Conservation (phyloP, 2,797 vertebrate species). For the Paguma larvata region DNA sequence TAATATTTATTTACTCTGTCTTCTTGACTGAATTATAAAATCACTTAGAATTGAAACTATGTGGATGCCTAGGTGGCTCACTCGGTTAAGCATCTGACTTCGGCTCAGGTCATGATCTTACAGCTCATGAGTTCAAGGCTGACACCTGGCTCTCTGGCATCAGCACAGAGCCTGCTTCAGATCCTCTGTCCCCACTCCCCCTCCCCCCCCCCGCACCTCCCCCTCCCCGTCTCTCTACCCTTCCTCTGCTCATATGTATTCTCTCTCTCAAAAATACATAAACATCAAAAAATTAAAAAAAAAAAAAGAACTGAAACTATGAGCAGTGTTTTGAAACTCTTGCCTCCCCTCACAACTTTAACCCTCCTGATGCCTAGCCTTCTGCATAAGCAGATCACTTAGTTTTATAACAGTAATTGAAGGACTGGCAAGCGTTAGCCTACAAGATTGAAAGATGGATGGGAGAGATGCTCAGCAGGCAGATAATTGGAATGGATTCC, state of each 20-base stretch:
- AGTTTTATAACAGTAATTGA: not conserved
- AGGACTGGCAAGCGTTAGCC: not conserved
- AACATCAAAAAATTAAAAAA: no score
- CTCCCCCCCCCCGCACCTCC: no score
- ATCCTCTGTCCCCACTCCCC: no score
- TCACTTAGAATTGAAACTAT: not conserved
- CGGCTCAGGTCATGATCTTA: no score
- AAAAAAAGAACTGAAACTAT: not conserved
- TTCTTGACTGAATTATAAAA: constrained; percentile 22
- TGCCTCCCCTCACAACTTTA: not conserved
- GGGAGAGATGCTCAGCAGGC: not conserved
- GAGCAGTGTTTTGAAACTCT: not conserved
- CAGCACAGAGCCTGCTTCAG: no score
- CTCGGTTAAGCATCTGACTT: no score
- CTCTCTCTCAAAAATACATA: no score
- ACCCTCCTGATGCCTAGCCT: not conserved
- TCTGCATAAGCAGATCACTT: not conserved
- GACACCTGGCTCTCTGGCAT: no score
- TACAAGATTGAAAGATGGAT: not conserved
- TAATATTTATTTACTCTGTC: not conserved
- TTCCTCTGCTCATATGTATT: no score
- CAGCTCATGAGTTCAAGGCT: no score
- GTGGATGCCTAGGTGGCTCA: no score
- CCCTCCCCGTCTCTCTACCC: no score
- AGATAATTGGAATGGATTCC: not conserved